Evolutionary conservation across 2,888 invertebrate genomes (phyloP), one percentile per base, ranked within the genome.

Genomic region (Colletes collaris): DNA sequence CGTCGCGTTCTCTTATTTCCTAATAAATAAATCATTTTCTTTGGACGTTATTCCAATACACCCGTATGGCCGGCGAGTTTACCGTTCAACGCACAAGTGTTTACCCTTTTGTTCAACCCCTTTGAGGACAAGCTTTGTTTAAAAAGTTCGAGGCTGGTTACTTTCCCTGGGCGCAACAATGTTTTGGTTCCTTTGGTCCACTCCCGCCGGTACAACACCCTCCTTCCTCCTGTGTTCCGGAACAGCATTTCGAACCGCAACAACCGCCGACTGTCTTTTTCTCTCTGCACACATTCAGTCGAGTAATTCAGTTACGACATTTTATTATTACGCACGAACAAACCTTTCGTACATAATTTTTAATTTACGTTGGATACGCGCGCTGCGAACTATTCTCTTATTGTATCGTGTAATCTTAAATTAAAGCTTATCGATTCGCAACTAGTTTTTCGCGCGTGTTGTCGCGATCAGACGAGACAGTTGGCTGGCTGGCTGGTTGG

Each of bases 181-280:
- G 59, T 49, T 82, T 75, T 68, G 11, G 16, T 56, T 77, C 73
- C 73, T 58, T 66, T 7, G 50, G 4, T 40, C 40, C 74, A 56
- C 68, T 71, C 13, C 56, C 58, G 67, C 73, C 13, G 13, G 46
- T 83, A 76, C 90, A 90, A 81, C 90, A 89, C 59, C 87, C 87
- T 50, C 85, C 88, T 69, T 87, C 81, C 35, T 86, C 87, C 73
- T 77, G 84, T 62, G 73, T 86, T 62, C 87, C 89, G 27, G 88
- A 53, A 78, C 90, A 90, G 83, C 90, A 90, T 63, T 86, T 87
- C 49, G 89, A 83, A 56, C 88, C 89, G 84, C 89, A 89, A 79
- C 90, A 89, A 70, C 88, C 89, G 60, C 84, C 86, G 6, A 70
- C 63, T 62, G 77, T 55, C 64, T 86, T 86, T 79, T 77, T 87